Evolutionary conservation across 2,888 invertebrate genomes (phyloP), one percentile per base, ranked within the genome.

Genomic region (Gastracanthus pulcherrimus): DNA sequence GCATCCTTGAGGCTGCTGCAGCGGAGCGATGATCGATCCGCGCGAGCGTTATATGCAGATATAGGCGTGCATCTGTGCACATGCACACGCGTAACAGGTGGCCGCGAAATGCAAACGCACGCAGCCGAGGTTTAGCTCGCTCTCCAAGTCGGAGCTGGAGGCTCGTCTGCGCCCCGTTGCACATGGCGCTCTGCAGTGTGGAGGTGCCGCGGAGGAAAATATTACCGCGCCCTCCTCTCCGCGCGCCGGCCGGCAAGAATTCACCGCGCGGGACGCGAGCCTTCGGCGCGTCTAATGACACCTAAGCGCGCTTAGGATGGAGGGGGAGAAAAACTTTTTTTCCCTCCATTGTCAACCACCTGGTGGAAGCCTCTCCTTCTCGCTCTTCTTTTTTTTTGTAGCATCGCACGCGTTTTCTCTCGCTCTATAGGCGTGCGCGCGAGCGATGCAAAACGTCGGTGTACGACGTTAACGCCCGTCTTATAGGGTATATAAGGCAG

Each of bases 401-500:
- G 3, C 6, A n/a, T n/a, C n/a, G n/a, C n/a, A n/a, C 23, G 38
- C 66, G 23, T 19, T 38, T 38, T 72, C 34, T n/a, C n/a, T n/a
- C n/a, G n/a, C n/a, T n/a, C n/a, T n/a, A n/a, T n/a, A n/a, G n/a
- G n/a, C n/a, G n/a, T n/a, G n/a, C n/a, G n/a, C 45, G 80, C 79
- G 76, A 71, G 60, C 83, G 82, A 26, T 64, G 48, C 48, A 67
- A 34, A 71, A 58, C 81, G 66, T 81, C 60, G 60, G 38, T 13
- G 41, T 41, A 41, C 7, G 13, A 41, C 41, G 41, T 3, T 41
- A 41, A 60, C 60, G 60, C 78, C 80, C 80, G 72, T 76, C 82
- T 85, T 51, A 82, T 83, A 69, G 83, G 85, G 86, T 89, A 89
- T 89, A 89, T 89, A 89, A 88, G 87, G 76, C 84, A 76, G 75